These are phyloP conservation scores for Brachionus koreanus DNA, from an alignment of 1,140 invertebrate genomes.

Conservation along the genomic window DNA sequence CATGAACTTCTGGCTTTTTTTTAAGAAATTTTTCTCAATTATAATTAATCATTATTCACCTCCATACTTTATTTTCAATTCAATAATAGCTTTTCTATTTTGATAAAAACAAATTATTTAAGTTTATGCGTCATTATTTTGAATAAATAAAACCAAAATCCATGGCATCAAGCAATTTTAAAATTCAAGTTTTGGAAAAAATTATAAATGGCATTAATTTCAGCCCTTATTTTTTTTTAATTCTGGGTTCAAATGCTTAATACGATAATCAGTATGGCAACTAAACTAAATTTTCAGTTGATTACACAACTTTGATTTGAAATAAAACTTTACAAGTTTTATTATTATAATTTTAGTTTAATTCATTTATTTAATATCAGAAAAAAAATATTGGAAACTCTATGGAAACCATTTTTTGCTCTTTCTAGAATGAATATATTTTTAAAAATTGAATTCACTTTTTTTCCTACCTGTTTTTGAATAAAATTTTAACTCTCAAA, in stretches of 20 bases:
- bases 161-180: not conserved
- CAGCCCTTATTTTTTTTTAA: not conserved
- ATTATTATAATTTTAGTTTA: not conserved
- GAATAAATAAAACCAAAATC: not conserved
- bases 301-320: not conserved
- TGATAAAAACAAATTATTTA: too few relatives aligned
- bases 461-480: not conserved
- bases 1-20: too few relatives aligned
- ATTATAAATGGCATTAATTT: not conserved
- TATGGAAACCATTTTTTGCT: not conserved
- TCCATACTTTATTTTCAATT: too few relatives aligned
- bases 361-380: not conserved
- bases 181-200: not conserved
- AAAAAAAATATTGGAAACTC: not conserved
- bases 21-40: too few relatives aligned
- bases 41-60: too few relatives aligned
- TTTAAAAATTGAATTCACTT: not conserved
- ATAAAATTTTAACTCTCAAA: not conserved
- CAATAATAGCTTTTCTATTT: too few relatives aligned
- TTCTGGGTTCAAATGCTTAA: not conserved
- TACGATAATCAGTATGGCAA: not conserved
- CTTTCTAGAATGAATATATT: not conserved
- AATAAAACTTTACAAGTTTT: not conserved
- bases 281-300: not conserved
- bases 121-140: not conserved